Conservation (phyloP, 2,888 invertebrate species). For the Drosophila austrosaltans region DNA sequence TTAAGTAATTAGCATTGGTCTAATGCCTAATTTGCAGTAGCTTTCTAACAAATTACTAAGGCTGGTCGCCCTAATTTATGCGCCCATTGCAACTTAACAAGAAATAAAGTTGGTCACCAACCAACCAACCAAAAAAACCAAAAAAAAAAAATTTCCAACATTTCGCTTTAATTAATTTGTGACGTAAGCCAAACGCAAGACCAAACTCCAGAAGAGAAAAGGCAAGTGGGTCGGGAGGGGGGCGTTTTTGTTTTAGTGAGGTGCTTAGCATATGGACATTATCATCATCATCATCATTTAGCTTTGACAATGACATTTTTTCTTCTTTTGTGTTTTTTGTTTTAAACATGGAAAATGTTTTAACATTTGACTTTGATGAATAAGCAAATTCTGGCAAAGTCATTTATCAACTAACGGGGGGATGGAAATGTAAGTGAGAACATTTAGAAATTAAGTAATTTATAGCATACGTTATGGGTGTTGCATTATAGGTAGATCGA, state of each 20-base stretch:
- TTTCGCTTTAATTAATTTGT: constrained; percentile 44
- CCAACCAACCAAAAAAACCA: not conserved
- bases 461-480: constrained; percentile 32
- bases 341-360: constrained; percentile 66
- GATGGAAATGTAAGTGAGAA: not conserved
- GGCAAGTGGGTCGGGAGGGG: not conserved
- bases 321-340: constrained; percentile 14
- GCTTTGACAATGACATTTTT: constrained; percentile 22
- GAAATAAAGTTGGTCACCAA: constrained; percentile 24
- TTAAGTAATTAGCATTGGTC: constrained; percentile 13
- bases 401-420: not conserved
- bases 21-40: constrained; percentile 10
- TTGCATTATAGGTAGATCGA: not conserved
- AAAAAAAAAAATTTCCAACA: constrained; percentile 5
- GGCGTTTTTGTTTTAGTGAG: constrained; percentile 6
- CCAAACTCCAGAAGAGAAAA: not conserved
- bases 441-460: constrained; percentile 12
- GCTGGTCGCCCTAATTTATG: constrained; percentile 57
- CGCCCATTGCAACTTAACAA: constrained; percentile 57
- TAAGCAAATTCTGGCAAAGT: constrained; percentile 29
- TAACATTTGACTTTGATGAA: constrained; percentile 66
- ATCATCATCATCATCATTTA: constrained; percentile 15
- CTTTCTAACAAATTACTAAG: constrained; percentile 11
- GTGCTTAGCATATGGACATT: constrained; percentile 15
- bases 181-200: constrained; percentile 29